phyloP scores from a whole-genome alignment of 1,140 invertebrate genomes.

The Cherax destructor region DNA sequence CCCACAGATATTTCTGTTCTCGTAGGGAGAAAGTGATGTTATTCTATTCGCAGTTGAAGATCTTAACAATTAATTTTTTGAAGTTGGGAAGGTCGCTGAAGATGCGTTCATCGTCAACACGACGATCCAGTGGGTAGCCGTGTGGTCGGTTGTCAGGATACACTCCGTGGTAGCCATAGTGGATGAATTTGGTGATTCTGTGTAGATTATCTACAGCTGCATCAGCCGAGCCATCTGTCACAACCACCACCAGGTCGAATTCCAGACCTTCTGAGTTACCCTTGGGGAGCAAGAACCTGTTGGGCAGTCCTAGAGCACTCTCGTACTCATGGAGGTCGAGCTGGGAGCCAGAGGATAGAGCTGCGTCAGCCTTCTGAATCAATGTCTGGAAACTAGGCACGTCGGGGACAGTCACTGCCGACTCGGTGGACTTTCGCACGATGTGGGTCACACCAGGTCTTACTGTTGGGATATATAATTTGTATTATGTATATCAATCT shows the following conservation, averaged over 20 bases:
- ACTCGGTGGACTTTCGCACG: not conserved
- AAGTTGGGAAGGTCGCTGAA: constrained; percentile 15
- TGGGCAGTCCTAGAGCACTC: constrained; percentile 31
- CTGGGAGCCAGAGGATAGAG: not conserved
- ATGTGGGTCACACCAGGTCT: not conserved
- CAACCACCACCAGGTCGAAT: not conserved
- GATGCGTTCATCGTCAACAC: constrained; percentile 35
- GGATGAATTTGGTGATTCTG: constrained; percentile 22
- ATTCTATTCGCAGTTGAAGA: not conserved
- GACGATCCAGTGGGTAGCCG: constrained; percentile 34
- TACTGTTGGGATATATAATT: not conserved
- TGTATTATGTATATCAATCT: not conserved
- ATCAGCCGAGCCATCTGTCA: constrained; percentile 13
- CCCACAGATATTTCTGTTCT: too few species aligned
- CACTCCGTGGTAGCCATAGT: constrained; percentile 24
- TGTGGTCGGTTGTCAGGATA: constrained; percentile 40
- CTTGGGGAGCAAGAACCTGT: constrained; percentile 37
- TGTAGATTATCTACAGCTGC: not conserved
- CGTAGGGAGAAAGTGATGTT: too few species aligned
- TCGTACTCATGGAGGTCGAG: constrained; percentile 25
- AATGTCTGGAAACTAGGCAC: constrained; percentile 17
- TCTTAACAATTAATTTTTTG: not conserved
- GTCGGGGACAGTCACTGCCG: constrained; percentile 21
- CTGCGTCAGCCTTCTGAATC: constrained; percentile 23
- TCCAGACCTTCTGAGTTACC: constrained; percentile 15